These are phyloP conservation scores for Variabilichromis moorii DNA, from an alignment of 2,113 vertebrate genomes.

Conservation along the genomic window DNA sequence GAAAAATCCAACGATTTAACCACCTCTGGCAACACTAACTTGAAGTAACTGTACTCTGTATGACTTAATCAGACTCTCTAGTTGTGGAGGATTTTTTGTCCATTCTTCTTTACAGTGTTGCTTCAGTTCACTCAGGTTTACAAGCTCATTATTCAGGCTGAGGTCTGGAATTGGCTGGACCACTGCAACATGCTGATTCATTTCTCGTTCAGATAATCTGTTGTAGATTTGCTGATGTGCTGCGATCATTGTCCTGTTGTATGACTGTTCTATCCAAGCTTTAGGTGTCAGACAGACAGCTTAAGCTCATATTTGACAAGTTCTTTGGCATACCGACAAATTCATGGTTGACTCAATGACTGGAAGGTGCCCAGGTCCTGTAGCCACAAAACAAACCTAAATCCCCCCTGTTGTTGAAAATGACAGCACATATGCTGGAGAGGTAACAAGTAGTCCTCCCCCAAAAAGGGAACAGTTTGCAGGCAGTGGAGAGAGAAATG, in stretches of 20 bases:
- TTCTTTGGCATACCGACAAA: neutral
- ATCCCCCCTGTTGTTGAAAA: neutral
- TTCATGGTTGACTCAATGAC: neutral
- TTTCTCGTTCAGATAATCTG: rapidly evolving
- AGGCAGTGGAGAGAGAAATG: neutral
- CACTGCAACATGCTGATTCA: neutral
- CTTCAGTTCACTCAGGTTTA: neutral
- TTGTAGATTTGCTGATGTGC: neutral
- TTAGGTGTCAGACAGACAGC: neutral
- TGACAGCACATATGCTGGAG: neutral
- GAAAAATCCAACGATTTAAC: neutral
- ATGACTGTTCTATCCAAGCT: neutral
- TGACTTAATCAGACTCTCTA: rapidly evolving
- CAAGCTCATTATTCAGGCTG: neutral
- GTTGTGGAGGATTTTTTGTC: neutral
- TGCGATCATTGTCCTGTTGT: neutral
- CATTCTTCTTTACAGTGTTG: neutral
- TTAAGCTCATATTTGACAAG: neutral
- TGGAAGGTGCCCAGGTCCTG: neutral
- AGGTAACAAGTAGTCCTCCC: neutral
- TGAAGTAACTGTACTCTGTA: neutral
- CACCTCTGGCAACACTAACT: neutral
- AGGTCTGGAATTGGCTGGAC: neutral
- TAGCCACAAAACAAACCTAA: neutral
- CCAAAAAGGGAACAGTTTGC: neutral